Evolutionary conservation across 2,113 vertebrate species (phyloP), one percentile per base, ranked within the genome.

Genomic region (Helogale parvula): DNA sequence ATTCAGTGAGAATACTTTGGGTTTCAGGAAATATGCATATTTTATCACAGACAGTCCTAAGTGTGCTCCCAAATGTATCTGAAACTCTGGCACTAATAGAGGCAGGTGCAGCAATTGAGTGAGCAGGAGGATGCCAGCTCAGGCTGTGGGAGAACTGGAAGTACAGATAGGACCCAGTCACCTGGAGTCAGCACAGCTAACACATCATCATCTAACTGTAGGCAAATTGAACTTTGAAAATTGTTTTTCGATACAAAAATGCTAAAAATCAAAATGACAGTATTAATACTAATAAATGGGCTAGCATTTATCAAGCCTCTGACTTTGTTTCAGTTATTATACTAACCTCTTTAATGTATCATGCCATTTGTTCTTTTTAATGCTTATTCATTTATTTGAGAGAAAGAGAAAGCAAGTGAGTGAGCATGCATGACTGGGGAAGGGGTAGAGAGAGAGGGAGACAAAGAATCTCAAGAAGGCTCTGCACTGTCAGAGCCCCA

Each of bases 11-110:
- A 98, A 98, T 97, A 97, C 97, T 97, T 96, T 93, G 84, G 94
- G 88, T 98, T 97, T 98, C 98, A 98, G 97, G 96, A 98, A 97
- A 98, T 97, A 97, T 94, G 98, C 97, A 97, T 98, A 98, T 98
- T 98, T 98, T 98, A 97, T 98, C 97, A 98, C 91, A 90, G 91
- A 89, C 85, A 84, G 93, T 93, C 94, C 96, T 71, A 92, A 97
- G 95, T 69, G 84, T 80, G 41, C 84, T 97, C 92, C 66, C 87
- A 95, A 91, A 96, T 81, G 90, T 69, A 83, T 92, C 74, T 95
- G 90, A 72, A 92, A n/a, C 91, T 91, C 47, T 3, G 7, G 77
- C 41, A 50, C 83, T 77, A 50, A 94, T 79, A 97, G 69, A 31
- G 63, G 47, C 72, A 90, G 69, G 45, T 57, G 2, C 15, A 87